phyloP scores from a whole-genome alignment of 2,888 invertebrate species.

The Hydriomena furcata region DNA sequence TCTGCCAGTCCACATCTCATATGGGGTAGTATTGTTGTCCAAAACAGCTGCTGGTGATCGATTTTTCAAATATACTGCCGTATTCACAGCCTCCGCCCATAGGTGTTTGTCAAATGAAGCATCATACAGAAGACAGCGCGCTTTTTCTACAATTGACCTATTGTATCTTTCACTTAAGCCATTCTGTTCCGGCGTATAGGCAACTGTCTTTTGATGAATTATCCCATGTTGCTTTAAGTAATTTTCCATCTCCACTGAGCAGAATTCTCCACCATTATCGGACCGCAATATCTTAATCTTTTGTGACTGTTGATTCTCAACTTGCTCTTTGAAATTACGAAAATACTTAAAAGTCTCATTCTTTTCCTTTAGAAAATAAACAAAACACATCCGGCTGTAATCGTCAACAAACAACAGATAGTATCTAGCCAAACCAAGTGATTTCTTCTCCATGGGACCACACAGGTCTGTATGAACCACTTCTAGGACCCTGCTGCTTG shows the following conservation, averaged over 20 bases:
- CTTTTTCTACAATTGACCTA: slow-evolving; percentile 18
- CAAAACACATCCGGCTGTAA: slow-evolving; percentile 13
- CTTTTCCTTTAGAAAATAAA: slow-evolving; percentile 20
- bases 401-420: slow-evolving; percentile 24
- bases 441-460: neutral
- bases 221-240: slow-evolving; percentile 12
- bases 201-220: slow-evolving; percentile 27
- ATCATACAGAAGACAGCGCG: slow-evolving; percentile 21
- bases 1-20: neutral
- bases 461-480: slow-evolving; percentile 12
- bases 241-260: slow-evolving; percentile 9
- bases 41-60: neutral
- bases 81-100: slow-evolving; percentile 25
- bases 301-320: slow-evolving; percentile 27
- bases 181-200: slow-evolving; percentile 24
- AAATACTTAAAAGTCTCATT: slow-evolving; percentile 29
- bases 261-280: slow-evolving; percentile 23
- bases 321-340: slow-evolving; percentile 27
- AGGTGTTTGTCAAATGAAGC: slow-evolving; percentile 8
- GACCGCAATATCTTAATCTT: slow-evolving; percentile 31
- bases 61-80: slow-evolving; percentile 21
- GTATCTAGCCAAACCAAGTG: slow-evolving; percentile 17
- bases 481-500: slow-evolving; percentile 4
- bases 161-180: slow-evolving; percentile 22
- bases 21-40: neutral